Percentiles rank a stretch among this genome's conserved stretches.
Evolutionary conservation across 2,888 invertebrate species (phyloP).

Genomic region (Selenia dentaria): DNA sequence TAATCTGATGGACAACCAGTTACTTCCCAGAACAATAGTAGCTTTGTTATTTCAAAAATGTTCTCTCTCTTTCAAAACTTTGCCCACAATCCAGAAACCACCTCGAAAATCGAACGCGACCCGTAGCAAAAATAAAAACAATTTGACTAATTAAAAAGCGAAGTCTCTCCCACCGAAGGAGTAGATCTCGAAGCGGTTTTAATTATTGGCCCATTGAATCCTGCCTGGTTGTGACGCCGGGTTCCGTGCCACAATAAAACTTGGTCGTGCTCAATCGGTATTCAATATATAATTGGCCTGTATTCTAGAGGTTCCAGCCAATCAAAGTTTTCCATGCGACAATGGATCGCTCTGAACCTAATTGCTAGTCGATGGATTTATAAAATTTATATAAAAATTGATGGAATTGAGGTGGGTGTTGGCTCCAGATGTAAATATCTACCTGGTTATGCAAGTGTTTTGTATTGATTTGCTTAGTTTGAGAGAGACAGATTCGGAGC

Average conservation of each 20-base stretch:
- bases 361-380: slow-evolving; percentile 64
- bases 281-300: slow-evolving; percentile 74
- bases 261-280: slow-evolving; percentile 72
- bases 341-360: slow-evolving; percentile 60
- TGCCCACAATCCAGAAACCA: neutral
- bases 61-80: neutral
- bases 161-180: slow-evolving; percentile 59
- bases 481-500: too few relatives aligned
- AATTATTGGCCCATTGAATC: slow-evolving; percentile 76
- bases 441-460: too few relatives aligned
- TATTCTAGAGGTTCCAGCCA: slow-evolving; percentile 61
- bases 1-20: too few relatives aligned
- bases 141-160: slow-evolving; percentile 72
- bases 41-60: too few relatives aligned
- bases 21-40: too few relatives aligned
- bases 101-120: slow-evolving; percentile 4
- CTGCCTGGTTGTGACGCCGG: slow-evolving; percentile 71
- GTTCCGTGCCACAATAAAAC: slow-evolving; percentile 68
- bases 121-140: slow-evolving; percentile 52
- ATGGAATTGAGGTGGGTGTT: slow-evolving; percentile 9
- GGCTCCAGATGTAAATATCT: neutral
- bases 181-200: slow-evolving; percentile 66
- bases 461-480: too few relatives aligned
- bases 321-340: slow-evolving; percentile 76
- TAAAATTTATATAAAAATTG: slow-evolving; percentile 43